Conservation (phyloP, 2,888 invertebrate species). For the Cordilura impudica region DNA sequence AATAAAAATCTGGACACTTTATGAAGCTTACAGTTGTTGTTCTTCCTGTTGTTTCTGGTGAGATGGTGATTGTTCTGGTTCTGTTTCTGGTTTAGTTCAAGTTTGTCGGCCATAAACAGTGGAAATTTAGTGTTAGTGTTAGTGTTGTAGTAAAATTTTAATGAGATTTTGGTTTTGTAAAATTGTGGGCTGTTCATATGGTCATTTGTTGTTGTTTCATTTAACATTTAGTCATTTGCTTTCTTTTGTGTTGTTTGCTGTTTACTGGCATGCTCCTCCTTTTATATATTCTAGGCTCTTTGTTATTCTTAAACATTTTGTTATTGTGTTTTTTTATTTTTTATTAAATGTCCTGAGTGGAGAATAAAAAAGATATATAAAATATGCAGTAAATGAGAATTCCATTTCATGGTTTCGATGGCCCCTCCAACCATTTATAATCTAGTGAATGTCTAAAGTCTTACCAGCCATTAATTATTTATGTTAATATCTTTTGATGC, state of each 20-base stretch:
- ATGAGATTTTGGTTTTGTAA: neutral
- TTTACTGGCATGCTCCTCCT: conserved; percentile 35
- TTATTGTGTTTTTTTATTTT: conserved; percentile 46
- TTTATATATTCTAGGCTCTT: conserved; percentile 15
- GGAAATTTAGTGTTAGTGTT: neutral
- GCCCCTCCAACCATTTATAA: conserved; percentile 40
- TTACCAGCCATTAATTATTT: conserved; percentile 54
- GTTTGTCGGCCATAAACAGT: neutral
- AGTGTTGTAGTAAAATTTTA: neutral
- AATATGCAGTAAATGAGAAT: conserved; percentile 26
- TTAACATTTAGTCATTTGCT: conserved; percentile 43
- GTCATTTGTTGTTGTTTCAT: conserved; percentile 37
- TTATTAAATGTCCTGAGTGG: conserved; percentile 44
- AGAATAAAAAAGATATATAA: neutral
- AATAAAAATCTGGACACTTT: neutral
- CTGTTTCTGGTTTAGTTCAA: neutral
- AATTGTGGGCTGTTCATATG: conserved; percentile 39
- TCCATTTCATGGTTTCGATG: conserved; percentile 14
- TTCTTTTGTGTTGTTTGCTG: neutral
- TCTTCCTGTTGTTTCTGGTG: too few relatives aligned
- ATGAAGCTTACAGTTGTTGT: neutral
- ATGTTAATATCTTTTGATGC: conserved; percentile 55
- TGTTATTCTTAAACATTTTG: conserved; percentile 37
- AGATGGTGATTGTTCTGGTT: too few relatives aligned
- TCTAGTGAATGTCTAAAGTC: conserved; percentile 40